A percentile compares a stretch with the other conserved stretches of the same genome.
These are phyloP conservation scores for Paelopatides confundens DNA, from an alignment of 53 echinoderm and acorn worm species.

Conservation along the genomic window DNA sequence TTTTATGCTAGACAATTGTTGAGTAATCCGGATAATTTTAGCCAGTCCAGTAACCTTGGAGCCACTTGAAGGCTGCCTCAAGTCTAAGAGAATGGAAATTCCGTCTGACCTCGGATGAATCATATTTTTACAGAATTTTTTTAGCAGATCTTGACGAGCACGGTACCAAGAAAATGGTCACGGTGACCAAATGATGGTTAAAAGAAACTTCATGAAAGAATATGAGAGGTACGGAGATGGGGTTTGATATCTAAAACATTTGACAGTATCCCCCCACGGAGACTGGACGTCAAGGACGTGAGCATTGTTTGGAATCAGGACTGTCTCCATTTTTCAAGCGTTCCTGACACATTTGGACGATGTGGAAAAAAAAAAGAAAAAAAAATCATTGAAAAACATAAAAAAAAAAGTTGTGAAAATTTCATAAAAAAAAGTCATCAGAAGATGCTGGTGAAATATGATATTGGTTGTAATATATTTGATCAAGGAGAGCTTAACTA, in stretches of 20 bases:
- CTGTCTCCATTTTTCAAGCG: constrained; percentile 3
- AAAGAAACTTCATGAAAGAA: background rate
- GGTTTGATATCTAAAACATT: background rate
- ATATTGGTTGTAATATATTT: too few relatives aligned
- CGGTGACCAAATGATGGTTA: background rate
- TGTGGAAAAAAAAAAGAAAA: too few relatives aligned
- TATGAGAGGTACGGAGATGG: background rate
- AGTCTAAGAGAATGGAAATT: constrained; percentile 2
- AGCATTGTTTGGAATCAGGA: constrained; percentile 1
- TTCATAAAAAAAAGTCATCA: background rate
- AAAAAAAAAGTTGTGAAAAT: background rate
- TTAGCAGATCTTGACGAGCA: background rate
- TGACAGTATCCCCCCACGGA: background rate
- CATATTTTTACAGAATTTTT: constrained; percentile 4
- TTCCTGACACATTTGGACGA: background rate
- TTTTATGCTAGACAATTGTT: background rate
- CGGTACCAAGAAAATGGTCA: background rate
- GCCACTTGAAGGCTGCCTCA: constrained; percentile 21
- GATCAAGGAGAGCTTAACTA: too few relatives aligned
- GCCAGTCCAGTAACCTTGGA: constrained; percentile 31
- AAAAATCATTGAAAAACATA: background rate
- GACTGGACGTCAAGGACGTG: constrained; percentile 38
- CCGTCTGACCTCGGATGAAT: constrained; percentile 14
- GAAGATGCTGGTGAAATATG: background rate
- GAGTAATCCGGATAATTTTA: constrained; percentile 26